Base-by-base conservation (phyloP, 2,113 vertebrate species). In the Microcebus jonahi region DNA sequence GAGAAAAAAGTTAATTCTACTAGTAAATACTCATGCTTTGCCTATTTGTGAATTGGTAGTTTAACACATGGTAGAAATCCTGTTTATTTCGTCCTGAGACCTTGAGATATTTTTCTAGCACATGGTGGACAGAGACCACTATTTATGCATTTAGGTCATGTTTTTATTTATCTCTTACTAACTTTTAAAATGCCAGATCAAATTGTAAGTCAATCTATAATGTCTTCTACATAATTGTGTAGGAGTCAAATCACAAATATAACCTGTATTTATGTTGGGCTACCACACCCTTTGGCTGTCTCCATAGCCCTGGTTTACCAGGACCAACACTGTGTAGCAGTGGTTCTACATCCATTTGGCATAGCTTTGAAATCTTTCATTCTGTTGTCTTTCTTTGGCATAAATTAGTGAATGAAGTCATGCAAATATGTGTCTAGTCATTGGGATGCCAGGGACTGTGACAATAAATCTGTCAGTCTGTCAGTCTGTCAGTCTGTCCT, bases 221-320 rank as follows among this genome's bases (percentile, higher is more conserved):
- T 90, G 88, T 45, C 53, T 94, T 96, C 63, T 97, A 92, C 95
- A 95, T 96, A 95, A 88, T 94, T 96, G 84, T 96, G 95, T 91
- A 82, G 90, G 81, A 95, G 94, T 95, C 86, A 96, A 98, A 98
- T 96, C 95, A 96, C 97, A 97, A 92, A 88, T 96, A 97, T 97
- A 94, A 97, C 88, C 94, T 97, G 61, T 97, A 97, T 97, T 97
- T 97, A 76, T 95, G 57, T 92, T 92, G 73, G 45, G 42, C 88
- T 25, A 67, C 48, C 92, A 84, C 92, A 92, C 90, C 96, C 95
- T 27, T 59, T 88, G 94, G 88, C 95, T 93, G 87, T 85, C 88
- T 96, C n/a, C 73, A 42, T 2, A 75, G 61, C 59, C 83, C 57
- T 39, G 57, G 45, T 83, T 81, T 75, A 42, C 70, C 86, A 77